Base-by-base conservation (phyloP, 2,113 vertebrate species). In the Dipodomys merriami region DNA sequence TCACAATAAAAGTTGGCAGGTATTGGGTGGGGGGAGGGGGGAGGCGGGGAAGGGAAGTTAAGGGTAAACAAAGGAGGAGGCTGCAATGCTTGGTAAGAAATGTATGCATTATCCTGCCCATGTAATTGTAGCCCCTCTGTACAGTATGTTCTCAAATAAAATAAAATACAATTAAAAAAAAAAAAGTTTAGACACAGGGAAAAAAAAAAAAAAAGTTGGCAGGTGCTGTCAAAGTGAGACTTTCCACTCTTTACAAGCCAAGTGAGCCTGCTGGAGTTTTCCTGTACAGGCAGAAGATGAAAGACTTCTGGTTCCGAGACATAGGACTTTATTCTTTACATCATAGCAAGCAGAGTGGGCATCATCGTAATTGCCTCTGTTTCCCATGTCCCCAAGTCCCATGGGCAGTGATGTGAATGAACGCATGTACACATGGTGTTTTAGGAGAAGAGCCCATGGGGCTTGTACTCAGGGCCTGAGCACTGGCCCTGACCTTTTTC, bases 211-310 rank as follows among this genome's bases (percentile, higher is more conserved):
- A 71, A 33, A 65, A 86, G 23, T 15, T 39, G 29, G 57, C 60
- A 89, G 74, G n/a, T 67, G 3, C 67, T 79, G 18, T 91, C 62
- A 83, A 67, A 72, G 86, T 74, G 71, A 88, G 29, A n/a, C 71
- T 67, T 76, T 44, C 87, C 44, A 53, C 16, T 71, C 3, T 5
- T n/a, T 82, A 35, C 57, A 67, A 57, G n/a, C 22, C 64, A 73
- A 49, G 57, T 83, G 64, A 77, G 46, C 15, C 7, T 86, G 73
- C 27, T 7, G 16, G 25, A n/a, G 74, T 62, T 74, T 85, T 35
- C 4, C 19, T 5, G 53, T 44, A 29, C 11, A 72, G 30, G n/a
- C 7, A 79, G 88, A 86, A 78, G 68, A 30, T 5, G 25, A 6
- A 64, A 84, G 25, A 49, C 73, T 72, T 86, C n/a, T 16, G 9